Evolutionary conservation across 2,113 vertebrate species (phyloP).

Genomic region (Theropithecus gelada): DNA sequence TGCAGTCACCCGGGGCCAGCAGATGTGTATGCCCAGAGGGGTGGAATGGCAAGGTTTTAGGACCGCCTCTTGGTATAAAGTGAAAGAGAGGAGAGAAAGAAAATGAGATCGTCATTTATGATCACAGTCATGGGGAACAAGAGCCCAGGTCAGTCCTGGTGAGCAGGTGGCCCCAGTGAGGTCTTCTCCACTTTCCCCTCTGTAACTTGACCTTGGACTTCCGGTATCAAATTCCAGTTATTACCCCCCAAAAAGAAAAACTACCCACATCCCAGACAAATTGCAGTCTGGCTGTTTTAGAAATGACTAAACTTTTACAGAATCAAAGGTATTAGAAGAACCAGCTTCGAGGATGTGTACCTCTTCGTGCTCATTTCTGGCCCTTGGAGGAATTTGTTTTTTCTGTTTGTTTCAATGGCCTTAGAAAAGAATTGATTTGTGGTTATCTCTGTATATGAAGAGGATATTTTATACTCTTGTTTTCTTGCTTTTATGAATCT

Average conservation of each 20-base stretch:
- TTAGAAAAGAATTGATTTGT: background rate
- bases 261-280: background rate
- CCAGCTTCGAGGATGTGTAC: background rate
- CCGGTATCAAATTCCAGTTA: background rate
- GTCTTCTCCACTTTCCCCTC: background rate
- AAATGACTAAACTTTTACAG: background rate
- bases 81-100: background rate
- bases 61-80: background rate
- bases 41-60: background rate
- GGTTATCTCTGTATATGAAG: background rate
- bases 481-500: slow-evolving; percentile 20
- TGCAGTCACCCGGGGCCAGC: background rate
- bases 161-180: accelerated
- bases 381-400: background rate
- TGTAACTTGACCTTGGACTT: background rate
- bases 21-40: accelerated
- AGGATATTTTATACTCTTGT: background rate
- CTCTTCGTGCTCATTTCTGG: background rate
- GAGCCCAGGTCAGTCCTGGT: background rate
- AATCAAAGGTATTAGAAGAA: background rate
- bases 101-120: background rate
- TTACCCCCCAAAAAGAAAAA: background rate
- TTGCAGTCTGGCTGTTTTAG: background rate
- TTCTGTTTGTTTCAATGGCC: background rate
- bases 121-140: background rate